phyloP scores from a whole-genome alignment of 2,797 vertebrate genomes.

The Tympanoctomys barrerae region DNA sequence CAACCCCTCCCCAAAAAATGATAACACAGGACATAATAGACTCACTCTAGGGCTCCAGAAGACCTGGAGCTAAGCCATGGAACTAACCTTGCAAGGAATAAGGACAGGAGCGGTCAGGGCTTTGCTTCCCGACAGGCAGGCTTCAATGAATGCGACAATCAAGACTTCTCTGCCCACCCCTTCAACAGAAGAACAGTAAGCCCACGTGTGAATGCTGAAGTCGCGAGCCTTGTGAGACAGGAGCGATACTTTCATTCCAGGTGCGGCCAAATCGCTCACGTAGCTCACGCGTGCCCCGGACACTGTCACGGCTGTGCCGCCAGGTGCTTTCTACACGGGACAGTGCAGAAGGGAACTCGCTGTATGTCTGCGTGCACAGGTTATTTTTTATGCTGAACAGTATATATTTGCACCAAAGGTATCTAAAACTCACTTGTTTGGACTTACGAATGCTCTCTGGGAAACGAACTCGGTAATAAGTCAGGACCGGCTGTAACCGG shows the following conservation, averaged over 20 bases:
- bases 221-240: background rate
- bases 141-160: background rate
- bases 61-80: background rate
- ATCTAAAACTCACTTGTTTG: background rate
- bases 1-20: no score
- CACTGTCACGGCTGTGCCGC: background rate
- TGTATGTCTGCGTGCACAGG: no score
- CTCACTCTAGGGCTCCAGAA: background rate
- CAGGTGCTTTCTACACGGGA: background rate
- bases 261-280: background rate
- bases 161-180: no score
- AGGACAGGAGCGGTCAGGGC: background rate
- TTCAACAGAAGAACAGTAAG: background rate
- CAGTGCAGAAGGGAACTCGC: background rate
- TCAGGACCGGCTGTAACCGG: background rate
- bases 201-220: no score
- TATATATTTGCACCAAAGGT: background rate
- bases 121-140: background rate
- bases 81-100: background rate
- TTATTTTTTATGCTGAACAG: background rate
- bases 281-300: background rate
- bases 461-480: background rate
- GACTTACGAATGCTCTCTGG: background rate
- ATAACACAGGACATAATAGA: background rate
- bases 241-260: background rate